Evolutionary conservation across 1,140 invertebrate species (phyloP), one percentile per base, ranked within the genome.

Genomic region (Meteorus sp.): DNA sequence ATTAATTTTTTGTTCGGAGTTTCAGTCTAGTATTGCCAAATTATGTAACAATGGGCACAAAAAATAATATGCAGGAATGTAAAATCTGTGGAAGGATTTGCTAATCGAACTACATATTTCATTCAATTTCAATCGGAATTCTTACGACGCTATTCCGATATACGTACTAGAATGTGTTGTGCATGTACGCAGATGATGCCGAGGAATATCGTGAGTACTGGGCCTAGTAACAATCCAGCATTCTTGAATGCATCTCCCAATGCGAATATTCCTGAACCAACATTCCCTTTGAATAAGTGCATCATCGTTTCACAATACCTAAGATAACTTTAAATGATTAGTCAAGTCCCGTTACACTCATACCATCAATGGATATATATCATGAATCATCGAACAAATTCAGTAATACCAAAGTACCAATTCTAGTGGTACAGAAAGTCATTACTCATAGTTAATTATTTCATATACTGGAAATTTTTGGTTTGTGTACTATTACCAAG

Each of bases 231-330:
- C 2, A 91, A 75, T 13, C 89, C 89, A 2, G 86, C 88, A 70
- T 90, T 88, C 69, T 85, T 88, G 69, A 89, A 89, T 6, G 86
- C 89, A 72, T 89, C 87, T 5, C 89, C 89, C 83, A 91, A 87
- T 2, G 88, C 89, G 66, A 89, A 87, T 27, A 90, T 82, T 2
- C 89, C 89, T 0, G 88, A 87, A 39, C 89, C 88, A 44, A 91
- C 85, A 77, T 91, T 90, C 33, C 88, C 89, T 69, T 88, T 87
- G 66, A 91, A 86, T 47, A 89, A 78, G 71, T 91, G 89, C 67
- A 88, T 85, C 59, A 91, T 79, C 0, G 88, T 89, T 72, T 89
- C 88, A 52, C 84, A 50, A 68, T 88, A 90, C 61, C 87, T 90
- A 56, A 79, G 72, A 60, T 55, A 50, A 57, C 20, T 47, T 44